phyloP scores from a whole-genome alignment of 2,888 invertebrate species.

The Pycnomerus fuliginosus region DNA sequence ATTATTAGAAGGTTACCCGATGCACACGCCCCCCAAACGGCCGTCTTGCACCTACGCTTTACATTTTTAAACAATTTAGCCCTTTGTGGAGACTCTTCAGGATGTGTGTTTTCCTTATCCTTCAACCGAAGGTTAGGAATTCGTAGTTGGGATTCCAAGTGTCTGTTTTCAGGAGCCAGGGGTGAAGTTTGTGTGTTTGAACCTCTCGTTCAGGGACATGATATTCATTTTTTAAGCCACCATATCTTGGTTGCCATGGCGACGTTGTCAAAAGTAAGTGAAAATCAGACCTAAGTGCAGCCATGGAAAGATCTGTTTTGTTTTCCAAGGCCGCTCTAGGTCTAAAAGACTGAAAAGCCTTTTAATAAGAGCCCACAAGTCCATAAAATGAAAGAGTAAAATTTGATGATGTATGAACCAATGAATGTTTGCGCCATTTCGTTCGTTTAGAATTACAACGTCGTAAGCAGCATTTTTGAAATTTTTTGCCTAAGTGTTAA shows the following conservation, averaged over 20 bases:
- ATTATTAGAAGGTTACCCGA: constrained; percentile 72
- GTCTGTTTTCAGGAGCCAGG: constrained; percentile 94
- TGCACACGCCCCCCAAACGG: constrained; percentile 80
- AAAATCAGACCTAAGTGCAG: no score
- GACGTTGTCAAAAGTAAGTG: constrained; percentile 79
- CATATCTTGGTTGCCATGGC: constrained; percentile 87
- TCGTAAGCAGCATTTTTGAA: no score
- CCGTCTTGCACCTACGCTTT: constrained; percentile 70
- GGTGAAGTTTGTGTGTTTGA: constrained; percentile 87
- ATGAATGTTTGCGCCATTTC: no score
- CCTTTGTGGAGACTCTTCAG: constrained; percentile 78
- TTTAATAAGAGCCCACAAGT: no score
- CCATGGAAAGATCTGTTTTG: no score
- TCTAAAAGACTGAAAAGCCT: no score
- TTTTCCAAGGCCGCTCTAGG: no score
- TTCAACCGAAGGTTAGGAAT: constrained; percentile 88
- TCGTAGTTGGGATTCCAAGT: constrained; percentile 84
- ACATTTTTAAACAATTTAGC: constrained; percentile 60
- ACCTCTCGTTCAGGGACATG: constrained; percentile 58
- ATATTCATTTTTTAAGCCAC: constrained; percentile 67
- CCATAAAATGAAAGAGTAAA: no score
- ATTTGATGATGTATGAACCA: no score
- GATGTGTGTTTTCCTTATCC: constrained; percentile 92
- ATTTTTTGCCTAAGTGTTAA: no score
- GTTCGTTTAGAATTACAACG: no score